Evolutionary conservation across 2,113 vertebrate genomes (phyloP), one percentile per base, ranked within the genome.

Genomic region (Python bivittatus): DNA sequence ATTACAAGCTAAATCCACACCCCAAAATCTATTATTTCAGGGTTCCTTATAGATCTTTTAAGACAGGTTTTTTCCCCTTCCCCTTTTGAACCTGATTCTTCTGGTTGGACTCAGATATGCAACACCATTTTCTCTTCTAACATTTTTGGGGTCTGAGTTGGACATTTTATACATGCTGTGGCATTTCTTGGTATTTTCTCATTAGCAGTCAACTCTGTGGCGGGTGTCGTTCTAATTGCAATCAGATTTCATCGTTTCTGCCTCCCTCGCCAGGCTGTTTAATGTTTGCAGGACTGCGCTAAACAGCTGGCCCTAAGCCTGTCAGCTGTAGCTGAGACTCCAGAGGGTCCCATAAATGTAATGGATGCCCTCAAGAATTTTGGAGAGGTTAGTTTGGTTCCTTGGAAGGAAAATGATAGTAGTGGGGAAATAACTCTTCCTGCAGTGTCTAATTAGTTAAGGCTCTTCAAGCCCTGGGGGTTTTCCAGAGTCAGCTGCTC

Each of bases 371-470:
- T 94, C 89, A 91, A 94, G 93, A 96, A 95, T 91, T 96, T 96
- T 92, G 95, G 96, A 93, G 91, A 94, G 94, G 60, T 95, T 95
- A 95, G 96, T 96, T 96, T 96, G 95, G 92, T 27, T 95, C 89
- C 94, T 42, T 0, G 0, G 93, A 94, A 86, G 95, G 94, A 94
- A 44, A 72, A 33, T 13, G n/a, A 1, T 0, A 13, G 33, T 6
- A 5, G 64, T 33, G 64, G 88, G 93, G 94, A 94, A 93, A 44
- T 33, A 86, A 17, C 0, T 33, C 38, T 42, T 29, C 38, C n/a
- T 20, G 11, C 48, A 29, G 84, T 27, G 85, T 91, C 95, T 0
- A 90, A 91, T 91, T 91, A 72, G 88, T 94, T 93, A 88, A 58
- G 52, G 53, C 93, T 93, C 89, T 90, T 95, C 93, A 94, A 94